phyloP scores from a whole-genome alignment of 92 coral and sea anemone species.

The Paramuricea clavata region DNA sequence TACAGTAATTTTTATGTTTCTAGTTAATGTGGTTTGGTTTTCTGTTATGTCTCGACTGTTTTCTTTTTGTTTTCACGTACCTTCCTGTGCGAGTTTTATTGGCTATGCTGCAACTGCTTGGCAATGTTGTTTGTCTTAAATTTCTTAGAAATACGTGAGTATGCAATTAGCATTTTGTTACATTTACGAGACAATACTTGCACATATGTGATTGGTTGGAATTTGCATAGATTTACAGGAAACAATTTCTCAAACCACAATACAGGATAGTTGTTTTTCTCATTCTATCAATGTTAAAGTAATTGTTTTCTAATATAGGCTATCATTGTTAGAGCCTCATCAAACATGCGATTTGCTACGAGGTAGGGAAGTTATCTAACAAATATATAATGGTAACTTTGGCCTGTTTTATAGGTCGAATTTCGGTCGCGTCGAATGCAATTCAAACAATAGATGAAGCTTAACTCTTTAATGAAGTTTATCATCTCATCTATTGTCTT shows the following conservation, averaged over 20 bases:
- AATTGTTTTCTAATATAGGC: not conserved
- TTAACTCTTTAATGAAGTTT: too few relatives aligned
- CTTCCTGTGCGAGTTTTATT: slow-evolving; percentile 87
- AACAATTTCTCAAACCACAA: not conserved
- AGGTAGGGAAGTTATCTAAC: not conserved
- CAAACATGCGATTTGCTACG: slow-evolving; percentile 37
- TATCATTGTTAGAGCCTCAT: slow-evolving; percentile 22
- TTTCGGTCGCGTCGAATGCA: too few relatives aligned
- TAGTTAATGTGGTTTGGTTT: slow-evolving; percentile 99
- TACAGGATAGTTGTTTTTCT: not conserved
- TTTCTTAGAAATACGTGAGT: slow-evolving; percentile 65
- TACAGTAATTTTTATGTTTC: slow-evolving; percentile 45
- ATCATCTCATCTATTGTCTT: not conserved
- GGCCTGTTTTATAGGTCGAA: too few relatives aligned
- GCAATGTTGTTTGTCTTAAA: slow-evolving; percentile 33
- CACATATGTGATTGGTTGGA: not conserved
- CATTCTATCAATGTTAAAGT: not conserved
- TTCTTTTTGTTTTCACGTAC: slow-evolving; percentile 91
- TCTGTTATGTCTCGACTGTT: slow-evolving; percentile 96
- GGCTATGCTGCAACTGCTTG: slow-evolving; percentile 78
- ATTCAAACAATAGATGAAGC: too few relatives aligned
- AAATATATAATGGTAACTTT: not conserved
- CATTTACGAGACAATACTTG: not conserved
- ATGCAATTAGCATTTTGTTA: not conserved
- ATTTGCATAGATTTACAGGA: too few relatives aligned